Evolutionary conservation across 2,113 vertebrate genomes (phyloP).

Genomic region (Hyperoodon ampullatus): DNA sequence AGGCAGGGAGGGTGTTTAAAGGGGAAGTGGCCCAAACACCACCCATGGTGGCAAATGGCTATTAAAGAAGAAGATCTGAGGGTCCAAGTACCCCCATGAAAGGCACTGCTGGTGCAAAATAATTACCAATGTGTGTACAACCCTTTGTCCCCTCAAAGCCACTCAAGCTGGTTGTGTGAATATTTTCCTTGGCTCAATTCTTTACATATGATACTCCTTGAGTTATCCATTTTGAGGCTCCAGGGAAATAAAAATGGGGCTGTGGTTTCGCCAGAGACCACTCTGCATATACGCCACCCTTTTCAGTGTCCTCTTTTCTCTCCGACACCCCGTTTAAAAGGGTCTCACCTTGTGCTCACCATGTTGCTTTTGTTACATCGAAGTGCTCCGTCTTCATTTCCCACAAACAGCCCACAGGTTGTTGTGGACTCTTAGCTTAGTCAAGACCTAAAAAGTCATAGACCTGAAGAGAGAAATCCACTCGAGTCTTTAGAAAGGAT

Average conservation of each 20-base stretch:
- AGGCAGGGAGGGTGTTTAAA: not conserved
- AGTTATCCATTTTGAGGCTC: not conserved
- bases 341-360: not conserved
- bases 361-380: not conserved
- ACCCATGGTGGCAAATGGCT: conserved; percentile 63
- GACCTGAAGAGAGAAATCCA: conserved; percentile 74
- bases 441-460: conserved; percentile 54
- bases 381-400: not conserved
- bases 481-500: conserved; percentile 78
- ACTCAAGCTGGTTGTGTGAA: not conserved
- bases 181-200: conserved; percentile 8
- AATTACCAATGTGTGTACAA: conserved; percentile 71
- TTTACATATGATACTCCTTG: not conserved
- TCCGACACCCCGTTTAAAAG: not conserved
- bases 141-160: not conserved
- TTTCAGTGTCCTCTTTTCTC: not conserved
- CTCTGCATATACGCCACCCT: not conserved
- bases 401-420: not conserved
- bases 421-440: conserved; percentile 71
- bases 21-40: conserved; percentile 21
- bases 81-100: conserved; percentile 75
- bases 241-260: not conserved
- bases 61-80: conserved; percentile 49
- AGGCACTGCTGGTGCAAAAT: conserved; percentile 88
- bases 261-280: not conserved